phyloP scores from a whole-genome alignment of 1,140 invertebrate genomes.

The Leptoteleia sp. region DNA sequence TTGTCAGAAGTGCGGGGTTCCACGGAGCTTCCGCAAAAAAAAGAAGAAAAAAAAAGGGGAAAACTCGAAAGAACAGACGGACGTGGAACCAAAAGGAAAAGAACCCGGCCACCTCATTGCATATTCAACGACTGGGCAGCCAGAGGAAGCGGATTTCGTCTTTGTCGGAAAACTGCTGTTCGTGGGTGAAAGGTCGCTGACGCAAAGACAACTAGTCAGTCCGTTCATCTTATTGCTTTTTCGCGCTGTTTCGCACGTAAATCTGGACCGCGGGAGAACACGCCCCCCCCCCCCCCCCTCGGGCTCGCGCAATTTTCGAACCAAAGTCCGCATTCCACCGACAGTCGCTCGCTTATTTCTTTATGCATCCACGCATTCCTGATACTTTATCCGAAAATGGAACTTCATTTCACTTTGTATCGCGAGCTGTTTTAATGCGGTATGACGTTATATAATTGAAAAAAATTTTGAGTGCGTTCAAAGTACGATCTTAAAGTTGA shows the following conservation, averaged over 20 bases:
- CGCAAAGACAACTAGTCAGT: slow-evolving; percentile 69
- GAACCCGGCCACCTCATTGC: slow-evolving; percentile 74
- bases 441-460: too few species aligned
- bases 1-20: slow-evolving; percentile 29
- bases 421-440: too few species aligned
- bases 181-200: slow-evolving; percentile 65
- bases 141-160: slow-evolving; percentile 73
- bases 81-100: slow-evolving; percentile 57
- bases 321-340: background rate
- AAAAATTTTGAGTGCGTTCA: too few species aligned
- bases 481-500: too few species aligned
- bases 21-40: slow-evolving; percentile 22
- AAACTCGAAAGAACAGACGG: slow-evolving; percentile 66
- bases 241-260: slow-evolving; percentile 58
- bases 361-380: too few species aligned
- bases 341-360: too few species aligned
- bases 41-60: too few species aligned
- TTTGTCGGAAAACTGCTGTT: slow-evolving; percentile 63
- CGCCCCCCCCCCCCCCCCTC: background rate
- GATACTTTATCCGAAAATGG: too few species aligned
- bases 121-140: slow-evolving; percentile 74
- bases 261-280: slow-evolving; percentile 10
- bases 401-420: too few species aligned
- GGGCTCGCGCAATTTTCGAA: background rate
- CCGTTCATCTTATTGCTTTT: slow-evolving; percentile 77